Evolutionary conservation across 2,888 invertebrate species (phyloP), one percentile per base, ranked within the genome.

Genomic region (Thera obeliscata): DNA sequence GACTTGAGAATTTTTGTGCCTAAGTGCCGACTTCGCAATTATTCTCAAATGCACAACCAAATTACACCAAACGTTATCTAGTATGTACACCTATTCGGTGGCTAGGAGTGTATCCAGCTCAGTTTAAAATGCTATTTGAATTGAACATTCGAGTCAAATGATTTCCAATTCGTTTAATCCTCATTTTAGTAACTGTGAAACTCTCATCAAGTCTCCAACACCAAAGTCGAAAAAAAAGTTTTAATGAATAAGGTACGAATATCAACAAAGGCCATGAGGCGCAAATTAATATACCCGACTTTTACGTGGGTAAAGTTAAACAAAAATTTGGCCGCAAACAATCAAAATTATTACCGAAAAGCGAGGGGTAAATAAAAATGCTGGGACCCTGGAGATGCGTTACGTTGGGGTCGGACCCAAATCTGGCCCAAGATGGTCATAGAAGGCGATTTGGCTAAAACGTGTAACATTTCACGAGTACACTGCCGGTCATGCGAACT

Each of bases 391-490:
- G 38, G 82, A 80, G 85, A 77, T 77, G 76, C 82, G 80, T 86
- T 82, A 83, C 71, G 67, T 72, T 64, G 68, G 74, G 76, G 77
- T 76, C 75, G 77, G 71, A 71, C 76, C 81, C 74, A 76, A 84
- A 86, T 84, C 77, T 82, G 76, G 79, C 83, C 79, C 82, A 71
- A 81, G 85, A 81, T 81, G 80, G 80, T 79, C 85, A 85, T 83
- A 84, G 81, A 81, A 81, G 81, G 77, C 83, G 79, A 86, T 89
- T 88, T 86, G 83, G 81, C 80, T 83, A 82, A 86, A 87, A 84
- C 78, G 80, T 79, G 80, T 81, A 78, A 84, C 83, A 81, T 77
- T 81, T 79, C 67, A 62, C 63, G 72, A 56, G 64, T 83, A 82
- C 80, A 83, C 22, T 22, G 71, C 74, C 59, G 80, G 77, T 76